Evolutionary conservation across 2,888 invertebrate genomes (phyloP).

Genomic region (Rambutsinella grinnellia): DNA sequence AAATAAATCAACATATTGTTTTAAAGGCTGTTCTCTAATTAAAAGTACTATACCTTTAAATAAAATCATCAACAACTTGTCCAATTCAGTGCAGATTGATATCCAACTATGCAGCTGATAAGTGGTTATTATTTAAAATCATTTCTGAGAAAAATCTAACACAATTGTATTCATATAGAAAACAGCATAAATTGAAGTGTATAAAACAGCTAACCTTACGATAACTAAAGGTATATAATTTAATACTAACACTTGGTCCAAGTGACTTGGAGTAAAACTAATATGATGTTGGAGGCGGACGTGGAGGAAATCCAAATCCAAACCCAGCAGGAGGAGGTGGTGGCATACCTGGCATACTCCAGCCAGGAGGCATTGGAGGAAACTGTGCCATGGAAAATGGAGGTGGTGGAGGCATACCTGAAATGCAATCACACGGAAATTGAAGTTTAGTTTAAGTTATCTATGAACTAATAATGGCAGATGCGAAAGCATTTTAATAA

Average conservation of each 20-base stretch:
- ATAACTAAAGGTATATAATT: background rate
- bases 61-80: slow-evolving; percentile 24
- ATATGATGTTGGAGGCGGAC: slow-evolving; percentile 59
- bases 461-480: slow-evolving; percentile 26
- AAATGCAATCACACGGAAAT: too few relatives aligned
- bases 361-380: slow-evolving; percentile 78
- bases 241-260: too few relatives aligned
- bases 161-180: background rate
- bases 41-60: slow-evolving; percentile 15
- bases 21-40: slow-evolving; percentile 13
- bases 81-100: slow-evolving; percentile 17
- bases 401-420: slow-evolving; percentile 68
- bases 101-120: background rate
- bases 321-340: slow-evolving; percentile 67
- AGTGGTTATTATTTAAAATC: background rate
- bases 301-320: slow-evolving; percentile 61
- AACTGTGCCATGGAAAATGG: slow-evolving; percentile 70
- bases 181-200: background rate
- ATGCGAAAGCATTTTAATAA: slow-evolving; percentile 58
- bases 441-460: background rate
- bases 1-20: slow-evolving; percentile 22
- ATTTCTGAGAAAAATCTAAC: background rate
- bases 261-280: too few relatives aligned
- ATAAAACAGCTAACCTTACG: background rate
- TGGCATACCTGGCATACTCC: slow-evolving; percentile 76